Evolutionary conservation across 2,888 invertebrate species (phyloP), one percentile per base, ranked within the genome.

Genomic region (Lathronympha strigana): DNA sequence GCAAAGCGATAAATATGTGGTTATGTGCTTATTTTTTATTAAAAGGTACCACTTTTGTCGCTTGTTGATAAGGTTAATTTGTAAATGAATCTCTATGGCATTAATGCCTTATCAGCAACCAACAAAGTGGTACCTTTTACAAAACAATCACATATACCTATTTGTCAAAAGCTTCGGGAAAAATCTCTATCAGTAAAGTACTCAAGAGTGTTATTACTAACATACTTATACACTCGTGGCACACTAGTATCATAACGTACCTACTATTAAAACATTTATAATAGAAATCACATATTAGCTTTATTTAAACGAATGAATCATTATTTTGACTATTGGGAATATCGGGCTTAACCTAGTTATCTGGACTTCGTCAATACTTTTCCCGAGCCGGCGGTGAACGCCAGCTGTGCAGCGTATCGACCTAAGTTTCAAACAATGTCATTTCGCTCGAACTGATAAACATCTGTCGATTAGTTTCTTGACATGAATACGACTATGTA

Each of bases 261-360:
- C n/a, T n/a, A 21, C 21, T 13, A 45, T 21, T 47, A 9, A 23
- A 13, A 11, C 23, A 23, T n/a, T n/a, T 47, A 47, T 19, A 47
- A 47, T n/a, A n/a, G n/a, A 47, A 21, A 3, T 15, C 43, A 43
- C 21, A 1, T 1, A 43, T 1, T 15, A 43, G n/a, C 47, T 11
- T 9, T 62, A 61, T 51, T 40, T 51, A 40, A 51, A 43, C 21
- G 40, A 54, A 62, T 62, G 62, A 54, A 45, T 62, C 47, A 62
- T 33, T 53, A 23, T 54, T 19, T 55, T 47, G 50, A 51, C 11
- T 38, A 45, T 63, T 33, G 31, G 13, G 50, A 51, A 11, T 38
- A 45, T 63, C 43, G 31, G 13, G 31, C 11, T 11, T 45, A 58
- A 58, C 51, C 58, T 36, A 63, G 51, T 58, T 58, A 43, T 58